phyloP scores from a whole-genome alignment of 2,797 vertebrate genomes.

The Scyliorhinus canicula region DNA sequence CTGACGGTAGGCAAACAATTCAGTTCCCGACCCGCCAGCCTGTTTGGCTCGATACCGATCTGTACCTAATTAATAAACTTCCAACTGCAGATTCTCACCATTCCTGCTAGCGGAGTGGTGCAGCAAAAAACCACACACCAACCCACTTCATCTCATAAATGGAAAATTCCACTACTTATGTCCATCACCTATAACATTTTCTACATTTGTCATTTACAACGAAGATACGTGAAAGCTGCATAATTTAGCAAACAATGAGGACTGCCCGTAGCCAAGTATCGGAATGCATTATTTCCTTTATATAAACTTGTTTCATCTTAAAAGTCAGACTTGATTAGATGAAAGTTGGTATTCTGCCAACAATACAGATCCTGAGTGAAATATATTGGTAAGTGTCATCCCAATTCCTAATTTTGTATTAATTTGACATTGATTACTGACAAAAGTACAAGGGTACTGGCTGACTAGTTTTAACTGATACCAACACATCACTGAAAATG shows the following conservation, averaged over 20 bases:
- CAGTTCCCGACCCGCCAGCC: no score
- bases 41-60: no score
- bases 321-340: background rate
- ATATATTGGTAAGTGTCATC: background rate
- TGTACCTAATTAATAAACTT: no score
- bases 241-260: background rate
- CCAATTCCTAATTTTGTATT: background rate
- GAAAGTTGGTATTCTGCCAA: background rate
- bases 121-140: no score
- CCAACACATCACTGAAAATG: background rate
- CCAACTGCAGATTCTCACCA: no score
- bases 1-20: no score
- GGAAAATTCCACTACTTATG: no score
- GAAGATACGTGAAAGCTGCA: background rate
- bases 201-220: background rate
- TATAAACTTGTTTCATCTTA: background rate
- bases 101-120: no score
- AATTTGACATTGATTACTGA: background rate
- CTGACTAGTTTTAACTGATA: background rate
- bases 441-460: background rate
- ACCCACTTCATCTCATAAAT: no score
- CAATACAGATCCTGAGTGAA: background rate
- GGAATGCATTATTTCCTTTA: background rate
- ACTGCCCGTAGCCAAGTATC: background rate
- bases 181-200: background rate